These are phyloP conservation scores for Orthonychiurus folsomi DNA, from an alignment of 2,888 invertebrate species.

Conservation along the genomic window DNA sequence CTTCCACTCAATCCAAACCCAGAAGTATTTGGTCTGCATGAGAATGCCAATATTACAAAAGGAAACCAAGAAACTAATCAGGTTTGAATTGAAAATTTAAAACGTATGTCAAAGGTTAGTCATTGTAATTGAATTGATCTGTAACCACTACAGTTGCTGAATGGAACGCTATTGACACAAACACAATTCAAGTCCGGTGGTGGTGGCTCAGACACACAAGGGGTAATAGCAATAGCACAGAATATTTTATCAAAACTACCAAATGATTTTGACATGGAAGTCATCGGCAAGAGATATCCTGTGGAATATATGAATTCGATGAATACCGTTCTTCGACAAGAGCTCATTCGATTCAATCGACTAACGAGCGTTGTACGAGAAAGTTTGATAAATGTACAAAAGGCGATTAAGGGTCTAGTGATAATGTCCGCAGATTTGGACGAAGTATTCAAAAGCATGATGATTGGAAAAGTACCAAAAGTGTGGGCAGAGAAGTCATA, in stretches of 20 bases:
- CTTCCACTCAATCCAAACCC: slow-evolving; percentile 71
- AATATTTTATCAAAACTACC: slow-evolving; percentile 50
- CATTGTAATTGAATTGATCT: not conserved
- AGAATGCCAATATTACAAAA: slow-evolving; percentile 85
- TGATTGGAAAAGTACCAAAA: slow-evolving; percentile 71
- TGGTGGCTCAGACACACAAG: slow-evolving; percentile 42
- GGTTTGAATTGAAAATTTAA: slow-evolving; percentile 45
- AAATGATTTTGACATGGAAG: slow-evolving; percentile 56
- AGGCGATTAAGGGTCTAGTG: slow-evolving; percentile 76
- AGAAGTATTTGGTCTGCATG: slow-evolving; percentile 82
- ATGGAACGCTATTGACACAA: slow-evolving; percentile 15
- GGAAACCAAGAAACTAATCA: slow-evolving; percentile 77
- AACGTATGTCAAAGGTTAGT: not conserved
- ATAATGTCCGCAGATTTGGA: slow-evolving; percentile 78
- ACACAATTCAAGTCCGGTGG: no score
- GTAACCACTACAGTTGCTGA: slow-evolving; percentile 11
- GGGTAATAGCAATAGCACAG: slow-evolving; percentile 14
- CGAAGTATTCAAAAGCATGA: slow-evolving; percentile 71
- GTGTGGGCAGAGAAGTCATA: slow-evolving; percentile 81
- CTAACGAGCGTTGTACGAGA: slow-evolving; percentile 60
- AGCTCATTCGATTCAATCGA: slow-evolving; percentile 69
- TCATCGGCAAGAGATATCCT: slow-evolving; percentile 60
- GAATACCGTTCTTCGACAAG: slow-evolving; percentile 87
- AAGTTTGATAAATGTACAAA: slow-evolving; percentile 67
- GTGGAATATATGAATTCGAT: slow-evolving; percentile 75